phyloP scores from a whole-genome alignment of 2,797 vertebrate genomes.

The Echeneis naucrates region DNA sequence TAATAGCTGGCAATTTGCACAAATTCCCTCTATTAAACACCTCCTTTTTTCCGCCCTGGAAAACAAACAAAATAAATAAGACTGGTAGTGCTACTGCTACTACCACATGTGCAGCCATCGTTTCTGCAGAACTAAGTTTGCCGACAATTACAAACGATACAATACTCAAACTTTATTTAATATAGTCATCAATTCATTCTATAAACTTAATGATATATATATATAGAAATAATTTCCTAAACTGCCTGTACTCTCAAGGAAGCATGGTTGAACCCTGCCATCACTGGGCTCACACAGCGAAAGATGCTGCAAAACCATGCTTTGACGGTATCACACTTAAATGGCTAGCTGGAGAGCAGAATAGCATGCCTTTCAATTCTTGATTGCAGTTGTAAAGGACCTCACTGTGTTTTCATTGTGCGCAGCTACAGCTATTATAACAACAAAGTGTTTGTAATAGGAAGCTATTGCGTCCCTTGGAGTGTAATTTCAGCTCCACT shows the following conservation, averaged over 20 bases:
- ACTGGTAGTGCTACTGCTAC: too few species aligned
- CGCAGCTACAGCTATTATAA: slow-evolving; percentile 63
- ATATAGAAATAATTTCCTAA: too few species aligned
- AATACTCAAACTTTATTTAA: too few species aligned
- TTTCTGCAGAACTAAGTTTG: too few species aligned
- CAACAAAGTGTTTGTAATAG: slow-evolving; percentile 67
- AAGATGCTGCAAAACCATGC: slow-evolving; percentile 48
- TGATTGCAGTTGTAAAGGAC: slow-evolving; percentile 65
- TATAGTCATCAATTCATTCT: too few species aligned
- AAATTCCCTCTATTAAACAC: too few species aligned
- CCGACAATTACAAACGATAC: too few species aligned
- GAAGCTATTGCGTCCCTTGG: slow-evolving; percentile 77
- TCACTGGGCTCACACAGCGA: slow-evolving; percentile 38
- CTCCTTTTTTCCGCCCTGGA: too few species aligned
- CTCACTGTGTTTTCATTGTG: slow-evolving; percentile 75
- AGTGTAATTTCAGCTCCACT: slow-evolving; percentile 69
- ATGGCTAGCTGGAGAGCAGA: slow-evolving; percentile 66
- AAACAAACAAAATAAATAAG: too few species aligned
- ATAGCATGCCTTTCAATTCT: slow-evolving; percentile 68
- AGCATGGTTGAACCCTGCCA: slow-evolving; percentile 34
- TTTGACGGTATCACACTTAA: slow-evolving; percentile 62
- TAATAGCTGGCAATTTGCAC: too few species aligned
- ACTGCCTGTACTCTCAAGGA: slow-evolving; percentile 15
- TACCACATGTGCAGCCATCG: too few species aligned
- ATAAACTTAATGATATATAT: too few species aligned